Conservation (phyloP, 2,888 invertebrate species). For the Lagria hirta region DNA sequence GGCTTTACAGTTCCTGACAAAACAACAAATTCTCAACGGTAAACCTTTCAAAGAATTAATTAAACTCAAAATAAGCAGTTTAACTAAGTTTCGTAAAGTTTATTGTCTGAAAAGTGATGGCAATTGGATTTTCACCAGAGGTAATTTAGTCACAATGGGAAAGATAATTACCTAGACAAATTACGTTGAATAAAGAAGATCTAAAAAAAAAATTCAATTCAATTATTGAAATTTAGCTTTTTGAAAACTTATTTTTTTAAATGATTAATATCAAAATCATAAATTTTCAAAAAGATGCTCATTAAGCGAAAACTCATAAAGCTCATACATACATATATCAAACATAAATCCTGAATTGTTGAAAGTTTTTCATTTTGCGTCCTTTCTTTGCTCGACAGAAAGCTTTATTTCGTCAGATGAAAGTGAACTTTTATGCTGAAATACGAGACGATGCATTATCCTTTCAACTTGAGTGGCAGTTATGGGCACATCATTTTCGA, state of each 20-base stretch:
- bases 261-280: background rate
- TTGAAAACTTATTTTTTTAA: too few relatives aligned
- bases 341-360: slow-evolving; percentile 18
- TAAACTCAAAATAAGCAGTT: slow-evolving; percentile 18
- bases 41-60: slow-evolving; percentile 12
- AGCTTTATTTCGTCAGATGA: slow-evolving; percentile 21
- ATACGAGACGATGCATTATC: slow-evolving; percentile 24
- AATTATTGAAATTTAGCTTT: too few relatives aligned
- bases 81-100: slow-evolving; percentile 12
- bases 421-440: slow-evolving; percentile 21
- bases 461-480: slow-evolving; percentile 21
- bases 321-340: slow-evolving; percentile 5
- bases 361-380: slow-evolving; percentile 17
- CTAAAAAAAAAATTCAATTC: too few relatives aligned
- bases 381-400: slow-evolving; percentile 12
- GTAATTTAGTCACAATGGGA: slow-evolving; percentile 14
- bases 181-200: slow-evolving; percentile 2
- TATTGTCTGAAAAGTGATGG: slow-evolving; percentile 14
- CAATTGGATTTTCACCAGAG: slow-evolving; percentile 18
- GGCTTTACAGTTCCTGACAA: too few relatives aligned
- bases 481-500: slow-evolving; percentile 16
- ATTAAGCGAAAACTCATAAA: slow-evolving; percentile 6
- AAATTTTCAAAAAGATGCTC: slow-evolving; percentile 8
- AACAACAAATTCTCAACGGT: too few relatives aligned
- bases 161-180: slow-evolving; percentile 13